phyloP scores from a whole-genome alignment of 1,140 invertebrate genomes.

The Lysiphlebus fabarum region DNA sequence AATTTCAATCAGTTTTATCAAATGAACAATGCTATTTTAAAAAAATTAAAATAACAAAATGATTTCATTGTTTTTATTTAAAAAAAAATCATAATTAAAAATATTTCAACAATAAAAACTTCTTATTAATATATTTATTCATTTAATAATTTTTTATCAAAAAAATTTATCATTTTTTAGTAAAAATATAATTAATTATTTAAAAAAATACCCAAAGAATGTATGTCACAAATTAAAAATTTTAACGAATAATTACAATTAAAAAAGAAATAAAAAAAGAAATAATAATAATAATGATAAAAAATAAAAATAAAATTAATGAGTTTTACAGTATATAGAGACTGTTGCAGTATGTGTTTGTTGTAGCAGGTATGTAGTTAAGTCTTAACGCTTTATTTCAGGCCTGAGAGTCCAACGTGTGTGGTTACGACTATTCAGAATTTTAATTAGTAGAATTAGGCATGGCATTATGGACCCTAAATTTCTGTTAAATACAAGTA shows the following conservation, averaged over 20 bases:
- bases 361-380: constrained; percentile 20
- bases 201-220: too few relatives aligned
- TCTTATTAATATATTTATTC: too few relatives aligned
- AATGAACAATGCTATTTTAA: too few relatives aligned
- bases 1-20: too few relatives aligned
- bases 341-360: neutral
- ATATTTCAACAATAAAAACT: too few relatives aligned
- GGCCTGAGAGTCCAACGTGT: constrained; percentile 18
- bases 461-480: constrained; percentile 39
- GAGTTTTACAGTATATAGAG: neutral
- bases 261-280: neutral
- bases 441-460: constrained; percentile 46
- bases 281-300: neutral
- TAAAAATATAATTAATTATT: too few relatives aligned
- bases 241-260: constrained; percentile 3
- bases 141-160: too few relatives aligned
- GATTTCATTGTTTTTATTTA: too few relatives aligned
- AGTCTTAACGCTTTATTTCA: constrained; percentile 14
- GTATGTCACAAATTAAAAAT: neutral
- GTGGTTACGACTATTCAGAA: constrained; percentile 34
- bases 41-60: too few relatives aligned
- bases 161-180: too few relatives aligned
- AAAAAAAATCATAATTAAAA: too few relatives aligned
- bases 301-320: constrained; percentile 13
- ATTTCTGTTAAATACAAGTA: constrained; percentile 39